Conservation (phyloP, 2,888 invertebrate genomes). For the Hipparchia sbordonii region DNA sequence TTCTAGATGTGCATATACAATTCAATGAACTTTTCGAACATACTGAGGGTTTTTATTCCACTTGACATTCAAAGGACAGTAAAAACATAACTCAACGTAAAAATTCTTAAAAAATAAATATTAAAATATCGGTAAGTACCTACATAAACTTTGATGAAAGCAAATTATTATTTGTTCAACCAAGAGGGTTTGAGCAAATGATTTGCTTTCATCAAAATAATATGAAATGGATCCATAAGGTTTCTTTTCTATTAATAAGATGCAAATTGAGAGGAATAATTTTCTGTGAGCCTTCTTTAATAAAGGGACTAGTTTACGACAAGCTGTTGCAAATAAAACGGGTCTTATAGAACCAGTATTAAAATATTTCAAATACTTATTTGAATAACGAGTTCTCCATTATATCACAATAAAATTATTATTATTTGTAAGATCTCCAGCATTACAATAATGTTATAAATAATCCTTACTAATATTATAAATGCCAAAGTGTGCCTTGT, state of each 20-base stretch:
- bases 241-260: constrained; percentile 16
- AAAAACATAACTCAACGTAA: no score
- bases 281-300: constrained; percentile 20
- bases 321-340: constrained; percentile 19
- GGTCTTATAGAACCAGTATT: constrained; percentile 5
- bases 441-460: not conserved
- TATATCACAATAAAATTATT: not conserved
- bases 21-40: no score
- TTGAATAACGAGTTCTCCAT: not conserved
- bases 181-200: not conserved
- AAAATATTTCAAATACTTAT: constrained; percentile 7
- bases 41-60: no score
- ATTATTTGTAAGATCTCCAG: not conserved
- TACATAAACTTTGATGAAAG: no score
- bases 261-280: constrained; percentile 22
- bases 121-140: no score
- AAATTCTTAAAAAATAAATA: no score
- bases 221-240: constrained; percentile 13
- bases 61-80: no score
- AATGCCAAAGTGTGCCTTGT: no score
- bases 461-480: not conserved
- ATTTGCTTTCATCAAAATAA: not conserved
- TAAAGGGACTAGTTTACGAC: constrained; percentile 24
- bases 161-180: no score
- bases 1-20: no score